phyloP scores from a whole-genome alignment of 2,888 invertebrate genomes.

The Drosophila kanekoi region DNA sequence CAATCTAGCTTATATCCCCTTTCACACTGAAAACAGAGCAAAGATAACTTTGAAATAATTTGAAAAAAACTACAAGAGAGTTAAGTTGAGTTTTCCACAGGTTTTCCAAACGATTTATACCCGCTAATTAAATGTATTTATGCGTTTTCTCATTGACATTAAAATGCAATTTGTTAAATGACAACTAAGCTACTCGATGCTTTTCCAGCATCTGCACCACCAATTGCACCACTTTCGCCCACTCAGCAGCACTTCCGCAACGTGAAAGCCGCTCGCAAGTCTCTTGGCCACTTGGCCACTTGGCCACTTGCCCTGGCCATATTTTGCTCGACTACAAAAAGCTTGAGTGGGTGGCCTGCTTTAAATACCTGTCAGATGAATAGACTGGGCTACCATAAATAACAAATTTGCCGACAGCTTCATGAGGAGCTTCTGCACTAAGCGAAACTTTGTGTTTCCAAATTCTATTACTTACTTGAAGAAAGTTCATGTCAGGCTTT shows the following conservation, averaged over 20 bases:
- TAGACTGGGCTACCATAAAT: constrained; percentile 52
- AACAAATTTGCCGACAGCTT: constrained; percentile 49
- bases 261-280: constrained; percentile 28
- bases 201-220: constrained; percentile 25
- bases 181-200: constrained; percentile 38
- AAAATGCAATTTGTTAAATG: constrained; percentile 60
- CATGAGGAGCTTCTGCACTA: constrained; percentile 12
- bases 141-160: constrained; percentile 25
- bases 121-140: constrained; percentile 21
- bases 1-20: background rate
- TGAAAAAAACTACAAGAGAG: background rate
- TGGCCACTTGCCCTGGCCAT: constrained; percentile 50
- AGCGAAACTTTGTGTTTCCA: background rate
- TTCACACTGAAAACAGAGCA: background rate
- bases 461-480: background rate
- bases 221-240: constrained; percentile 72
- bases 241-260: constrained; percentile 48
- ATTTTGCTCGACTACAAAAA: constrained; percentile 56
- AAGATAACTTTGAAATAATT: constrained; percentile 9
- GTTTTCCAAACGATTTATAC: constrained; percentile 15
- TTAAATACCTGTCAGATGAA: constrained; percentile 57
- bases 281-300: constrained; percentile 8
- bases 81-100: constrained; percentile 9
- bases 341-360: constrained; percentile 50
- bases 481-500: too few species aligned